phyloP scores from a whole-genome alignment of 2,113 vertebrate species.

The Lampris incognitus region DNA sequence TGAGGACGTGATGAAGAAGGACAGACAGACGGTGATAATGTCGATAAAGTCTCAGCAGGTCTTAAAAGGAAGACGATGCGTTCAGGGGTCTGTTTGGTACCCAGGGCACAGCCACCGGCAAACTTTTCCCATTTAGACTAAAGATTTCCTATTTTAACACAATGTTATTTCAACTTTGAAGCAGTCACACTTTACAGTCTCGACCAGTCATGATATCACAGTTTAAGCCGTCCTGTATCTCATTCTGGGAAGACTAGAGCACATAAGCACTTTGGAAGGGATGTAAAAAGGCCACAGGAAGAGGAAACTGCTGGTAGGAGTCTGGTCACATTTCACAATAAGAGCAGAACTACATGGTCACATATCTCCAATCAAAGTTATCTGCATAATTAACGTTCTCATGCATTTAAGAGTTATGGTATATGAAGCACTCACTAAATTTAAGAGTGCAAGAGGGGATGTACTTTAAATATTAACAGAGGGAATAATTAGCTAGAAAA shows the following conservation, averaged over 20 bases:
- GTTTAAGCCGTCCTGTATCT: conserved; percentile 10
- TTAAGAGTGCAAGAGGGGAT: conserved; percentile 1
- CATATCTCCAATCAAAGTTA: background rate
- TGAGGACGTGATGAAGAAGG: background rate
- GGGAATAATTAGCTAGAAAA: background rate
- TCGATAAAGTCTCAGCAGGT: background rate
- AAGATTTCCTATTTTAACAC: too few relatives aligned
- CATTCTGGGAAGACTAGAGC: background rate
- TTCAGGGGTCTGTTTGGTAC: background rate
- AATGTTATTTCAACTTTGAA: background rate
- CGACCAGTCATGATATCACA: background rate
- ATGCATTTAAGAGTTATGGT: background rate
- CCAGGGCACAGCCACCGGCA: too few relatives aligned
- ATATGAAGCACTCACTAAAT: background rate
- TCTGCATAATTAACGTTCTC: conserved; percentile 11
- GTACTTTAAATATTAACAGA: conserved; percentile 2
- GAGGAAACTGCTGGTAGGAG: conserved; percentile 6
- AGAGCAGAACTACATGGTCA: conserved; percentile 4
- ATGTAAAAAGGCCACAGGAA: background rate
- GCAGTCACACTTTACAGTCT: background rate
- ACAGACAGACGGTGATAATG: background rate
- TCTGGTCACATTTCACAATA: conserved; percentile 46
- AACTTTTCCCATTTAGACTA: too few relatives aligned
- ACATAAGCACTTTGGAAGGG: background rate
- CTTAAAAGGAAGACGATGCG: background rate